Evolutionary conservation across 1,140 invertebrate genomes (phyloP), one percentile per base, ranked within the genome.

Genomic region (Euwallacea similis): DNA sequence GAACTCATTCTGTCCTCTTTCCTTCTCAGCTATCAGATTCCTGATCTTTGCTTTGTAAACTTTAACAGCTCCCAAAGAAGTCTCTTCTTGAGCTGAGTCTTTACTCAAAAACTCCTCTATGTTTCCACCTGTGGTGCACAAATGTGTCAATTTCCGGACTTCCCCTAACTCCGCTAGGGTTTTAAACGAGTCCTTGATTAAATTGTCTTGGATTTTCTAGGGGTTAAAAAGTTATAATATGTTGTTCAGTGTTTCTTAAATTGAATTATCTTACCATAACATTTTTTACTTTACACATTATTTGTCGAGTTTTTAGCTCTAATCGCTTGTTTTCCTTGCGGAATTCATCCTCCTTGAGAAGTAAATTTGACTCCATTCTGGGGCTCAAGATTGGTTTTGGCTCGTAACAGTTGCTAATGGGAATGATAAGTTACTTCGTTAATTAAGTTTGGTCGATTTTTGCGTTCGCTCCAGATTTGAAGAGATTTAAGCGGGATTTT

Each of bases 341-440:
- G 74, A 83, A 86, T 77, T 85, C 81, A 73, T 83, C 81, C 76
- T 87, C 85, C 75, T 82, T 85, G 46, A 74, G 66, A 60, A 84
- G 72, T 68, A 84, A 77, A 70, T 83, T 80, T 33, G 79, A 79
- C 21, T 81, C 73, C 83, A 83, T 84, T 43, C 55, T 66, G 9
- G 7, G 8, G 9, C 21, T 33, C 21, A 1, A 33, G 21, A 4
- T 4, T 33, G 13, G 13, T 50, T 50, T 50, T 50, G 21, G 21
- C 4, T 33, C 4, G 21, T 33, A 33, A 4, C 4, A 33, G 4
- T 33, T 4, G 21, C 21, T 33, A 33, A 33, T 33, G 21, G 21
- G 4, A 4, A 33, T 33, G 1, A 33, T 33, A 4, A 33, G 4
- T 33, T 33, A 33, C 1, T 33, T 33, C 21, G 21, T 1, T 2